These are phyloP conservation scores for Eupithecia pulchellata DNA, from an alignment of 2,888 invertebrate species.

Conservation along the genomic window DNA sequence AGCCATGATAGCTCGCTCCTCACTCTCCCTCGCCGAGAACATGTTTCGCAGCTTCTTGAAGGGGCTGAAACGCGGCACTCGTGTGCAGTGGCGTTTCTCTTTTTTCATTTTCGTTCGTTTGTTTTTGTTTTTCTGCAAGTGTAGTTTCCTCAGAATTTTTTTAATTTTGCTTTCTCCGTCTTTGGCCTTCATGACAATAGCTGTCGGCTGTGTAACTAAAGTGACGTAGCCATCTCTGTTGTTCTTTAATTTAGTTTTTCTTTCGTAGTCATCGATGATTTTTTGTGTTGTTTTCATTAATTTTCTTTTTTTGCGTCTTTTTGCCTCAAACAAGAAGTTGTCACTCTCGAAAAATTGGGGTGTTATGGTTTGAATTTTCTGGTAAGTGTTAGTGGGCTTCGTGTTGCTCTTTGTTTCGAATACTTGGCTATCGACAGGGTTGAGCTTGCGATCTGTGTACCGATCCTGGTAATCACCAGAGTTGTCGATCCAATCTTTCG, in stretches of 20 bases:
- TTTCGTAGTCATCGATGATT: slow-evolving; percentile 10
- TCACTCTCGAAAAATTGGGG: slow-evolving; percentile 1
- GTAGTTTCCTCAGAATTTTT: slow-evolving; percentile 49
- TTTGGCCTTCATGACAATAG: slow-evolving; percentile 47
- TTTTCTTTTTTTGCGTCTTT: slow-evolving; percentile 15
- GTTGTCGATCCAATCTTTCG: neutral
- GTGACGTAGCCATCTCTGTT: slow-evolving; percentile 53
- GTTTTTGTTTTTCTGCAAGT: slow-evolving; percentile 45
- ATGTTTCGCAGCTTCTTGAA: slow-evolving; percentile 60
- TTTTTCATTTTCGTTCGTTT: slow-evolving; percentile 40
- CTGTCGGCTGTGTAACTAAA: slow-evolving; percentile 55
- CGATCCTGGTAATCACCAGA: neutral
- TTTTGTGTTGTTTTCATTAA: neutral
- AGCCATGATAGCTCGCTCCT: slow-evolving; percentile 26
- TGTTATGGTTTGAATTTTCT: neutral
- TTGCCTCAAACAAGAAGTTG: neutral
- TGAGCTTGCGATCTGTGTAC: neutral
- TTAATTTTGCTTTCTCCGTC: slow-evolving; percentile 39
- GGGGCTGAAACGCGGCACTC: slow-evolving; percentile 59
- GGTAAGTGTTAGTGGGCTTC: neutral
- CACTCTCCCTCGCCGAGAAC: slow-evolving; percentile 45
- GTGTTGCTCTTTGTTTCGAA: neutral
- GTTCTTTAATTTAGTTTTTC: slow-evolving; percentile 10
- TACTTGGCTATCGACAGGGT: neutral
- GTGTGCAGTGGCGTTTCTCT: slow-evolving; percentile 45